Conservation (phyloP, 2,888 invertebrate genomes). For the Druceiella hillmani region DNA sequence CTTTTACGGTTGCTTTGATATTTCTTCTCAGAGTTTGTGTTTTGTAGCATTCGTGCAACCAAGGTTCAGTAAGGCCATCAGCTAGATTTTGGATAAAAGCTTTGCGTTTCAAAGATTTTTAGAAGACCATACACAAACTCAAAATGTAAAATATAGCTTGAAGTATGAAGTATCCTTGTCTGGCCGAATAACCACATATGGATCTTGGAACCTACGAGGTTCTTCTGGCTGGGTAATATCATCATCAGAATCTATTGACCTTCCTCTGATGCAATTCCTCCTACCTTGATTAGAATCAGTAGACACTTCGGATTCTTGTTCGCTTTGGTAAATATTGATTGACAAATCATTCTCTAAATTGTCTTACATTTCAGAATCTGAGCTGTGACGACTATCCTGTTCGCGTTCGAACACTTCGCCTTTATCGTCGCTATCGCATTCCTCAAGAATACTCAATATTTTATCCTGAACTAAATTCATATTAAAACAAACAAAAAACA, state of each 20-base stretch:
- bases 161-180: neutral
- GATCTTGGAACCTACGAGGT: no score
- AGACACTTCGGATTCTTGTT: no score
- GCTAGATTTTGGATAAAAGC: no score
- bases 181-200: no score
- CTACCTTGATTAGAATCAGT: constrained; percentile 2
- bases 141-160: constrained; percentile 1
- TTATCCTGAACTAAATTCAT: constrained; percentile 2
- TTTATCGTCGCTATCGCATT: constrained; percentile 2
- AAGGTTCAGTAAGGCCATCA: no score
- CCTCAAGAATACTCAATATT: neutral
- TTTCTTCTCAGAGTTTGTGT: no score
- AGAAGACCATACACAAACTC: no score
- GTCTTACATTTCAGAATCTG: constrained; percentile 6
- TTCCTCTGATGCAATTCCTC: neutral
- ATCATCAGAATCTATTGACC: constrained; percentile 1
- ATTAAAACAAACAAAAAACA: no score
- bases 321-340: constrained; percentile 3
- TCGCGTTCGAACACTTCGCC: constrained; percentile 2
- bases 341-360: constrained; percentile 3
- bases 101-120: no score
- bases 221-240: neutral
- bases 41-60: no score
- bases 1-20: no score
- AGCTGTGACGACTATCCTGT: constrained; percentile 2